phyloP scores from a whole-genome alignment of 2,797 vertebrate species.

The Pseudochaenichthys georgianus region DNA sequence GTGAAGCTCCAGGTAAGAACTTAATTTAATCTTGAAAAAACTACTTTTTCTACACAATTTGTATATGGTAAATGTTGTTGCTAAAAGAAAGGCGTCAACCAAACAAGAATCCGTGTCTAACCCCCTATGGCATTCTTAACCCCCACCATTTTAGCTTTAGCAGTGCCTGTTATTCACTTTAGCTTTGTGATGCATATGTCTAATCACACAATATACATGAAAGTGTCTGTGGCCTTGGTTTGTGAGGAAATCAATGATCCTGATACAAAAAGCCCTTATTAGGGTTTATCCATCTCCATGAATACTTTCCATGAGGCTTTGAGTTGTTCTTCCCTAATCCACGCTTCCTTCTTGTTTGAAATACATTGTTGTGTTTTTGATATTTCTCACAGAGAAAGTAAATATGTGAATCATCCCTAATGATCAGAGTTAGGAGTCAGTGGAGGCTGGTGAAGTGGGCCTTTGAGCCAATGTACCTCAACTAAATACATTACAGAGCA shows the following conservation, averaged over 20 bases:
- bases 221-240: constrained; percentile 2
- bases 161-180: neutral
- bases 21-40: constrained; percentile 10
- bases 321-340: neutral
- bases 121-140: neutral
- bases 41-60: neutral
- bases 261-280: constrained; percentile 3
- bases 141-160: neutral
- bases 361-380: constrained; percentile 21
- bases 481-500: too few species aligned
- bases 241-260: constrained; percentile 14
- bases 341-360: neutral
- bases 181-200: neutral
- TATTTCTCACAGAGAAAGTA: constrained; percentile 29
- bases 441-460: neutral
- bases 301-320: constrained; percentile 7
- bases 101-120: neutral
- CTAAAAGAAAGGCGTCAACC: constrained; percentile 6
- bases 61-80: neutral
- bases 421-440: constrained; percentile 37
- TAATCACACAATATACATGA: constrained; percentile 2
- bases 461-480: too few species aligned
- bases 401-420: constrained; percentile 41
- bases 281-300: neutral
- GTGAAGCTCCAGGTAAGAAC: constrained; percentile 94